Evolutionary conservation across 2,797 vertebrate species (phyloP).

Genomic region (Dromococcyx pavoninus): DNA sequence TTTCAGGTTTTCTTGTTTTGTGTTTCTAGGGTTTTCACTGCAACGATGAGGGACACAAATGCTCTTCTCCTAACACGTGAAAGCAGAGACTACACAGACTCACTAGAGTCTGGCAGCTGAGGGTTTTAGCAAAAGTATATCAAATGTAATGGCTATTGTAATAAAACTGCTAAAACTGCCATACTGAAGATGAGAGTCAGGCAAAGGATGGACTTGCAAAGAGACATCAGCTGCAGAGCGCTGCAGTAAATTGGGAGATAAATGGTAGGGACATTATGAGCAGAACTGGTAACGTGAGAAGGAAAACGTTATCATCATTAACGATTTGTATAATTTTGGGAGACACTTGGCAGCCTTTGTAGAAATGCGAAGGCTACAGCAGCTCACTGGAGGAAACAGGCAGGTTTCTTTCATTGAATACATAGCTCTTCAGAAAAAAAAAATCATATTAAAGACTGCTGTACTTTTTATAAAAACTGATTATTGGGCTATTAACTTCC

Average conservation of each 20-base stretch:
- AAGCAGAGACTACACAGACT: neutral
- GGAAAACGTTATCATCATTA: neutral
- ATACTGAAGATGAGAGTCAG: neutral
- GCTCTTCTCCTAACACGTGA: neutral
- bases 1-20: neutral
- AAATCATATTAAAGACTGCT: neutral
- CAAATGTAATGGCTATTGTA: neutral
- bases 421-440: neutral
- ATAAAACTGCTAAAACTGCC: neutral
- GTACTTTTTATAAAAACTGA: neutral
- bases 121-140: neutral
- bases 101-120: neutral
- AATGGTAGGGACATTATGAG: neutral
- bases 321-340: neutral
- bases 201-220: neutral
- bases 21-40: neutral
- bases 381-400: neutral
- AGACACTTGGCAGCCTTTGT: neutral
- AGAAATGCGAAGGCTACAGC: neutral
- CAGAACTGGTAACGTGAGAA: neutral
- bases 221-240: neutral
- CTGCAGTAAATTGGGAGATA: neutral
- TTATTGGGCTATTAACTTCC: neutral
- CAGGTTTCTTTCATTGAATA: neutral
- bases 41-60: neutral